These are phyloP conservation scores for Scaptomyza reducta DNA, from an alignment of 2,888 invertebrate genomes.

Conservation along the genomic window DNA sequence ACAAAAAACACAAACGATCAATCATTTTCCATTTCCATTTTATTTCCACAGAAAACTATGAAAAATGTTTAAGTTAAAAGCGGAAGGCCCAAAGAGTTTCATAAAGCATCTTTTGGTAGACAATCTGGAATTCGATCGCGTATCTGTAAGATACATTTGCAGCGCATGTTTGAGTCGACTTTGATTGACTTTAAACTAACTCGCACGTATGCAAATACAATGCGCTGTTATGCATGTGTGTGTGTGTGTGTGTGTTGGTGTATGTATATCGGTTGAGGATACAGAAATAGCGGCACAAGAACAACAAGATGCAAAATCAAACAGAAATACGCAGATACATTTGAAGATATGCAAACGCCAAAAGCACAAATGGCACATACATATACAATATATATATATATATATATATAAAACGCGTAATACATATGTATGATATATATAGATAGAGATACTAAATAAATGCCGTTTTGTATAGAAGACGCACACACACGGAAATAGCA, in stretches of 20 bases:
- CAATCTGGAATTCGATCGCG: neutral
- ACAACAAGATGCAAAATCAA: slow-evolving; percentile 65
- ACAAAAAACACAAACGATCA: too few relatives aligned
- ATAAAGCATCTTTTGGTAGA: neutral
- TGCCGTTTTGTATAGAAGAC: slow-evolving; percentile 45
- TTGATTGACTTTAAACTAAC: slow-evolving; percentile 1
- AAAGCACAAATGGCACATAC: slow-evolving; percentile 17
- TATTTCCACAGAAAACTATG: neutral
- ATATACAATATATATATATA: too few relatives aligned
- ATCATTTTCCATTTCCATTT: neutral
- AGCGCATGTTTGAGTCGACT: slow-evolving; percentile 43
- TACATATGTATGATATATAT: slow-evolving; percentile 7
- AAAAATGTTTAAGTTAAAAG: neutral
- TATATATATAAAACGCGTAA: slow-evolving; percentile 18
- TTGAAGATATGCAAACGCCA: slow-evolving; percentile 22
- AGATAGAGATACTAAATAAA: slow-evolving; percentile 51
- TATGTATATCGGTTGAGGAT: slow-evolving; percentile 26
- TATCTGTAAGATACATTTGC: slow-evolving; percentile 10
- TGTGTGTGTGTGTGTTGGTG: slow-evolving; percentile 18
- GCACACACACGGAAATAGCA: slow-evolving; percentile 54
- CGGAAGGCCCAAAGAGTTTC: neutral
- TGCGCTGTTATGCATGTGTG: slow-evolving; percentile 29
- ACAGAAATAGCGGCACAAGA: slow-evolving; percentile 57
- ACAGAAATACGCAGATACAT: slow-evolving; percentile 44
- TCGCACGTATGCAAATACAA: slow-evolving; percentile 47